A percentile compares a stretch with the other conserved stretches of the same genome.
Evolutionary conservation across 2,797 vertebrate genomes (phyloP).

Genomic region (Galago senegalensis): DNA sequence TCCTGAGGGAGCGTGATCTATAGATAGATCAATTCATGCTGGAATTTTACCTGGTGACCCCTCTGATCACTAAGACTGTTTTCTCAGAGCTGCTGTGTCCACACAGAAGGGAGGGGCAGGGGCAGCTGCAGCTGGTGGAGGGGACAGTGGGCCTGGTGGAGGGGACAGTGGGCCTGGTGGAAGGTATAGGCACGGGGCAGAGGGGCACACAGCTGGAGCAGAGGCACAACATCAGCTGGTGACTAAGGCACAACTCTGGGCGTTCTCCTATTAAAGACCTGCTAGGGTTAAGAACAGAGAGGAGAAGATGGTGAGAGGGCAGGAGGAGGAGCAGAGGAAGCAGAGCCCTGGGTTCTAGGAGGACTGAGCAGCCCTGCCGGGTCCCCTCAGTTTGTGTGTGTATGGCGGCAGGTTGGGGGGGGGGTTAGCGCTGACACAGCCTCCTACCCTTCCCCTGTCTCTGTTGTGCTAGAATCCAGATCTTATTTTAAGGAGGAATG

Average conservation of each 20-base stretch:
- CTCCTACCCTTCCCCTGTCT: too few species aligned
- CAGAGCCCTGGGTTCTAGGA: neutral
- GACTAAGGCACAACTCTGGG: accelerated
- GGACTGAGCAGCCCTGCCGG: accelerated
- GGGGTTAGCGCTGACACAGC: neutral
- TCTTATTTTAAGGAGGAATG: neutral
- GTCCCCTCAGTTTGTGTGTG: accelerated
- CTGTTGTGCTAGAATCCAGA: neutral
- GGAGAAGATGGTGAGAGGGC: too few species aligned
- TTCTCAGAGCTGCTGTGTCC: neutral
- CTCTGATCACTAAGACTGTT: neutral
- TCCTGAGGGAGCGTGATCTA: neutral
- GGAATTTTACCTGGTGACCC: neutral
- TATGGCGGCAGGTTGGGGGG: neutral
- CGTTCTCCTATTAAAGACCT: neutral
- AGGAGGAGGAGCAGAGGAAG: neutral
- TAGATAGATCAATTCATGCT: accelerated
- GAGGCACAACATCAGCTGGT: neutral
- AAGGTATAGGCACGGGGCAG: too few species aligned
- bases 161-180: too few species aligned
- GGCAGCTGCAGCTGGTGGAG: neutral
- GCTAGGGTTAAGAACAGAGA: neutral
- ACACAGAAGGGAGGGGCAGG: too few species aligned
- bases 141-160: too few species aligned
- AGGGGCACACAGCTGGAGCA: too few species aligned